A percentile compares a stretch with the other conserved stretches of the same genome.
phyloP scores from a whole-genome alignment of 2,888 invertebrate genomes.

The Spialia ferax region DNA sequence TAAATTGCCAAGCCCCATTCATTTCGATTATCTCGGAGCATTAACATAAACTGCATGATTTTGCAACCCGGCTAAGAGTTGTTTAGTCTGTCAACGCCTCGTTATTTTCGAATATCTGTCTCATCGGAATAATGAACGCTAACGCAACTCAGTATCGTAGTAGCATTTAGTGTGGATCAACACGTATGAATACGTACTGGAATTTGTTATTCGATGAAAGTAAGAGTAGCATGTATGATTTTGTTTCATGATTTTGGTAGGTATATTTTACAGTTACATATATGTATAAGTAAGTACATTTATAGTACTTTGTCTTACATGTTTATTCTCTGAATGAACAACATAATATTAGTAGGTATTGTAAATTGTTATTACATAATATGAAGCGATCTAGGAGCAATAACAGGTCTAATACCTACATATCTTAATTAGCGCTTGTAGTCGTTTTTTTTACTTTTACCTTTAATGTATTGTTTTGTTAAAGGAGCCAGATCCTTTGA shows the following conservation, averaged over 20 bases:
- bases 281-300: no score
- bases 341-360: no score
- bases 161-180: slow-evolving; percentile 55
- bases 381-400: no score
- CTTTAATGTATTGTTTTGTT: no score
- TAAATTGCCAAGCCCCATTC: slow-evolving; percentile 24
- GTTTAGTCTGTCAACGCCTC: slow-evolving; percentile 39
- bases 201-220: slow-evolving; percentile 1
- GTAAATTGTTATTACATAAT: no score
- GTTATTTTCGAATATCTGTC: slow-evolving; percentile 41
- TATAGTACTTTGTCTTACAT: no score
- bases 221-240: not conserved
- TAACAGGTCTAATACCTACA: no score
- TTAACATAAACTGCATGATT: slow-evolving; percentile 34
- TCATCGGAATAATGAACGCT: slow-evolving; percentile 67
- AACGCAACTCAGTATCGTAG: slow-evolving; percentile 58
- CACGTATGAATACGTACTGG: slow-evolving; percentile 14
- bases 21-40: slow-evolving; percentile 23
- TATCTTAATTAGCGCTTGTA: no score
- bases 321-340: no score
- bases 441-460: no score
- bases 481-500: no score
- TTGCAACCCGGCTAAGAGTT: slow-evolving; percentile 24
- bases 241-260: not conserved
- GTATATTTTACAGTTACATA: no score